Evolutionary conservation across 2,113 vertebrate species (phyloP).

Genomic region (Arenaria interpres): DNA sequence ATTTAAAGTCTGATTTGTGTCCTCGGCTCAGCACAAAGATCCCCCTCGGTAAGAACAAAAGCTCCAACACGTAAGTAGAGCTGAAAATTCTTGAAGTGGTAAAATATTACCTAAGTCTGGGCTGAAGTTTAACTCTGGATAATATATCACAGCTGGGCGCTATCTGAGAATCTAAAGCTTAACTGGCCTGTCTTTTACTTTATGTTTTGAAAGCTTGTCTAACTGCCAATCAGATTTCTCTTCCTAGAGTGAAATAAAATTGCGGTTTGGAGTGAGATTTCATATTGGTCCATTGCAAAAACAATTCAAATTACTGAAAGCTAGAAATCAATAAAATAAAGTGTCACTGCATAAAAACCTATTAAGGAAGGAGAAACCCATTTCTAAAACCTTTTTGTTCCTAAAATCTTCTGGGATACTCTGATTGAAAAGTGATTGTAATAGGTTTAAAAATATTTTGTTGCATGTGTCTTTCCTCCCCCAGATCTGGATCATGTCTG

Average conservation of each 20-base stretch:
- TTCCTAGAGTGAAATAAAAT: not conserved
- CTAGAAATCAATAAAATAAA: slow-evolving; percentile 31
- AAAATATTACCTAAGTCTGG: not conserved
- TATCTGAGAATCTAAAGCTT: not conserved
- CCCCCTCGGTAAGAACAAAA: not conserved
- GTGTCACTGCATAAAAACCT: slow-evolving; percentile 5
- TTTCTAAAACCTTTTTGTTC: not conserved
- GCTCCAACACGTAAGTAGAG: not conserved
- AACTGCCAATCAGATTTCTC: not conserved
- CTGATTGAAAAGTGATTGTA: not conserved
- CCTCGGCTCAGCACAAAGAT: not conserved
- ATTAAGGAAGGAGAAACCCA: not conserved
- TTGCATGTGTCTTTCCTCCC: not conserved
- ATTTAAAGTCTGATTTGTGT: slow-evolving; percentile 13
- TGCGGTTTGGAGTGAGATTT: not conserved
- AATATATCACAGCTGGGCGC: not conserved
- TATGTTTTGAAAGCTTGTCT: not conserved
- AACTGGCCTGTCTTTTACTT: not conserved
- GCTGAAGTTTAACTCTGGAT: not conserved
- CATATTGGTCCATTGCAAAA: not conserved
- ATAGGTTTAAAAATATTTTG: not conserved
- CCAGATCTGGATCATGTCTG: not conserved
- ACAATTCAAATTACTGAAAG: not conserved
- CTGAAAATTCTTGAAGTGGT: not conserved
- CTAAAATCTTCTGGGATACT: not conserved